Percentiles rank a stretch among this genome's conserved stretches.
These are phyloP conservation scores for Siderastrea radians DNA, from an alignment of 92 coral and sea anemone genomes.

Conservation along the genomic window DNA sequence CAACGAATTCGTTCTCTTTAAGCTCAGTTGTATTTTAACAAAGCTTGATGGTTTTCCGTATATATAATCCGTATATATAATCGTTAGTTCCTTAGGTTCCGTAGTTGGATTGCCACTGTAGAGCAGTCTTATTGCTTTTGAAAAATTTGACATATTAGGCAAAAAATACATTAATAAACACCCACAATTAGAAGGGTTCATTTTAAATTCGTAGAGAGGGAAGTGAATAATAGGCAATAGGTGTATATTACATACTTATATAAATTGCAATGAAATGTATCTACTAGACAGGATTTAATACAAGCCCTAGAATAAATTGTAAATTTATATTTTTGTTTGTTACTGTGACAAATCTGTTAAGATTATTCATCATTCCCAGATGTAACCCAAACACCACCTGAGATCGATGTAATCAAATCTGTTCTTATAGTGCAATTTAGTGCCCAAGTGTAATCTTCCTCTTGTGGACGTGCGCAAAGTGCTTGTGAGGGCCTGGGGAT, in stretches of 20 bases:
- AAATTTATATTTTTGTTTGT: constrained; percentile 7
- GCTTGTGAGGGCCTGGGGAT: too few species aligned
- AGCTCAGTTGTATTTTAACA: not conserved
- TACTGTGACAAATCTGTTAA: not conserved
- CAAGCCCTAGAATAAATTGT: not conserved
- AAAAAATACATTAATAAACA: not conserved
- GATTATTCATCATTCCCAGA: not conserved
- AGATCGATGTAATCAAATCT: not conserved
- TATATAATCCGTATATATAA: not conserved
- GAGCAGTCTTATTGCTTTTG: not conserved
- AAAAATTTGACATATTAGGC: not conserved
- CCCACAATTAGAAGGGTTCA: not conserved
- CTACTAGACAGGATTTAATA: constrained; percentile 2
- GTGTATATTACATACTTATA: constrained; percentile 19
- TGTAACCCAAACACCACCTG: not conserved
- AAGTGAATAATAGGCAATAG: not conserved
- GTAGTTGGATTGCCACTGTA: not conserved
- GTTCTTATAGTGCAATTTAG: not conserved
- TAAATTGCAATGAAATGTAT: constrained; percentile 1
- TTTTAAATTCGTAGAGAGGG: constrained; percentile 1
- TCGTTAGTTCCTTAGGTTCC: not conserved
- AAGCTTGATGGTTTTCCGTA: not conserved
- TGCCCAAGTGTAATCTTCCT: too few species aligned
- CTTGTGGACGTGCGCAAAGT: too few species aligned
- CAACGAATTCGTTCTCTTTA: constrained; percentile 6